These are phyloP conservation scores for Thunnus thynnus DNA, from an alignment of 2,113 vertebrate species.

Conservation along the genomic window DNA sequence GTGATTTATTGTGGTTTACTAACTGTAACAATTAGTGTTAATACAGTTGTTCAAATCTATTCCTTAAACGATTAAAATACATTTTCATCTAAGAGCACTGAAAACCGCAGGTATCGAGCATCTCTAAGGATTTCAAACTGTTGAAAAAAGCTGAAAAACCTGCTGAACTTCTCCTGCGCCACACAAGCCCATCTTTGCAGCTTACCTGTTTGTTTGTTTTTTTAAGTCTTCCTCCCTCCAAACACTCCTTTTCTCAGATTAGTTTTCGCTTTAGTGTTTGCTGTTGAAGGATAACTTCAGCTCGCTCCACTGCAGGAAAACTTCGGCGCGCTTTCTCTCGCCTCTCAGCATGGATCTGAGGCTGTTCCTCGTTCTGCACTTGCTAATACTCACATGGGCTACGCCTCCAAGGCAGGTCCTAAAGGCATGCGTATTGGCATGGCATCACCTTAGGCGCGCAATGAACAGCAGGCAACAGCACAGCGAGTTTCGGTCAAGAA, in stretches of 20 bases:
- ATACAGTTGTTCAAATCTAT: not conserved
- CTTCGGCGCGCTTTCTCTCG: constrained; percentile 21
- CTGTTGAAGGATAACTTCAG: constrained; percentile 12
- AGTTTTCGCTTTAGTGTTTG: not conserved
- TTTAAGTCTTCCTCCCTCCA: not conserved
- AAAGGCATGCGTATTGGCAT: constrained; percentile 36
- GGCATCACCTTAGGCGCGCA: constrained; percentile 45
- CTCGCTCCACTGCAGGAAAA: constrained; percentile 8
- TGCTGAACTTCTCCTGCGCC: not conserved
- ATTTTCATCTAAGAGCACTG: too few relatives aligned
- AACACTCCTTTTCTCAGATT: not conserved
- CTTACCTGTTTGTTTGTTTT: constrained; percentile 45
- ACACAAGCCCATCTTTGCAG: not conserved
- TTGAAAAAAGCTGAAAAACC: not conserved
- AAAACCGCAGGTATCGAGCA: constrained; percentile 11
- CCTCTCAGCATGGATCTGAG: constrained; percentile 44
- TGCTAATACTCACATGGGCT: constrained; percentile 65
- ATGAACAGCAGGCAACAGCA: not conserved
- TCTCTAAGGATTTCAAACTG: not conserved
- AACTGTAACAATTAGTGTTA: not conserved
- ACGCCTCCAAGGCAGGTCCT: constrained; percentile 75
- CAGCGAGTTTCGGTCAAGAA: constrained; percentile 41
- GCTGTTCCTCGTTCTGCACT: constrained; percentile 63
- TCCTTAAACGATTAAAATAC: not conserved
- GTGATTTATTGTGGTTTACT: not conserved